Evolutionary conservation across 1,140 invertebrate genomes (phyloP), one percentile per base, ranked within the genome.

Genomic region (Drosophila elegans): DNA sequence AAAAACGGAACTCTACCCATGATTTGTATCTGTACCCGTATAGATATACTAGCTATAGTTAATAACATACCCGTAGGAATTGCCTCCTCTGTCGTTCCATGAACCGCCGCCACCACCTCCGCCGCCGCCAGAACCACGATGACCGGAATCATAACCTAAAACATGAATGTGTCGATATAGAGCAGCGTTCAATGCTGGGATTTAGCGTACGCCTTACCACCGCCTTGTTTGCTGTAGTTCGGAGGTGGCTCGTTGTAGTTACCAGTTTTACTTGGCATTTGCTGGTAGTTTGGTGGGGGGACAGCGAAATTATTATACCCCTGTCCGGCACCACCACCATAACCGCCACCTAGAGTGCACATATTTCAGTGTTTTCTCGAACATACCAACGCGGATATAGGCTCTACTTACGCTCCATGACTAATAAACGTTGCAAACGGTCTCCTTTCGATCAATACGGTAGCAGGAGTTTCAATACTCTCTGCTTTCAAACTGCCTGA

Each of bases 21-120:
- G 36, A 38, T 44, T 44, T 61, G 4, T 25, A 46, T 36, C 51
- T 27, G 38, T 42, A 49, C 51, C 51, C 11, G 27, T 32, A 16
- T 55, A 62, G n/a, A 34, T 32, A 16, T 55, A 62, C 12, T 82
- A 63, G 91, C 91, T 49, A 93, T 92, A 68, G 59, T 55, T 85
- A 76, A 93, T 94, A 78, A 94, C 93, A 79, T 94, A 93, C 80
- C 93, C 93, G 89, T 94, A 94, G 53, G 93, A 91, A 45, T 93
- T 93, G 72, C 91, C 61, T 77, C 88, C 60, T 81, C 92, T 77
- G 73, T 91, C 74, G 69, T 90, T 82, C 80, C 92, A 81, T 11
- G 80, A 89, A 48, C 83, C 77, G 25, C 89, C 93, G 3, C 93
- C 90, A 4, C 91, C 92, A 21, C 89, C 93, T 1, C 93, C 90